These are phyloP conservation scores for Parnassius apollo DNA, from an alignment of 2,888 invertebrate genomes.

Conservation along the genomic window DNA sequence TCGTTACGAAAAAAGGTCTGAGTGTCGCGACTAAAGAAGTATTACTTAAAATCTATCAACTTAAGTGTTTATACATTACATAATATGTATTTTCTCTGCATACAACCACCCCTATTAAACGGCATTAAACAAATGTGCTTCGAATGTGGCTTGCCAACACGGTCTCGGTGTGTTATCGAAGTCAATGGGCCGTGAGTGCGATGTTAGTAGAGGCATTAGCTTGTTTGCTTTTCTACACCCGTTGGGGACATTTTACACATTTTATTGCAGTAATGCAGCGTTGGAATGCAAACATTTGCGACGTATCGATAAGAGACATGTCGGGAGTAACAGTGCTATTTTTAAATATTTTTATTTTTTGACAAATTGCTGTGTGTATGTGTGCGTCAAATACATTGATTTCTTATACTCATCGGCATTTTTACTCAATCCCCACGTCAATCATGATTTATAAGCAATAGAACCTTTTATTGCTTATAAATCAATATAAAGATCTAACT, in stretches of 20 bases:
- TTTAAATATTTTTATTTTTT: neutral
- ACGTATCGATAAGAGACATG: slow-evolving; percentile 36
- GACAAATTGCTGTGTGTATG: too few relatives aligned
- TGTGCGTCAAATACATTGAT: too few relatives aligned
- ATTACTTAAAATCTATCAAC: too few relatives aligned
- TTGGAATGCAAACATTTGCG: slow-evolving; percentile 33
- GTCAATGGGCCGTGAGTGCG: slow-evolving; percentile 27
- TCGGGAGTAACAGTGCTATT: neutral
- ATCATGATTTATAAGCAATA: too few relatives aligned
- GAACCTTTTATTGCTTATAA: too few relatives aligned
- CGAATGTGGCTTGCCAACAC: slow-evolving; percentile 18
- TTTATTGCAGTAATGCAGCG: slow-evolving; percentile 31
- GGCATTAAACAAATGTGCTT: slow-evolving; percentile 25
- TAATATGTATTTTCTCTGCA: neutral
- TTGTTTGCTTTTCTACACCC: slow-evolving; percentile 26
- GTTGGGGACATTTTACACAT: slow-evolving; percentile 29
- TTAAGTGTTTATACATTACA: neutral
- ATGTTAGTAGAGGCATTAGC: slow-evolving; percentile 28
- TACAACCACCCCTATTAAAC: slow-evolving; percentile 7
- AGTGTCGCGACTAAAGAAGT: too few relatives aligned
- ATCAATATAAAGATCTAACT: too few relatives aligned
- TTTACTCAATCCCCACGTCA: too few relatives aligned
- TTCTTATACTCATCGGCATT: too few relatives aligned
- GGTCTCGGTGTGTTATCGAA: slow-evolving; percentile 25
- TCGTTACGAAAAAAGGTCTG: too few relatives aligned